These are phyloP conservation scores for Schizopygopsis malacanthus DNA, from an alignment of 2,797 vertebrate species.

Conservation along the genomic window DNA sequence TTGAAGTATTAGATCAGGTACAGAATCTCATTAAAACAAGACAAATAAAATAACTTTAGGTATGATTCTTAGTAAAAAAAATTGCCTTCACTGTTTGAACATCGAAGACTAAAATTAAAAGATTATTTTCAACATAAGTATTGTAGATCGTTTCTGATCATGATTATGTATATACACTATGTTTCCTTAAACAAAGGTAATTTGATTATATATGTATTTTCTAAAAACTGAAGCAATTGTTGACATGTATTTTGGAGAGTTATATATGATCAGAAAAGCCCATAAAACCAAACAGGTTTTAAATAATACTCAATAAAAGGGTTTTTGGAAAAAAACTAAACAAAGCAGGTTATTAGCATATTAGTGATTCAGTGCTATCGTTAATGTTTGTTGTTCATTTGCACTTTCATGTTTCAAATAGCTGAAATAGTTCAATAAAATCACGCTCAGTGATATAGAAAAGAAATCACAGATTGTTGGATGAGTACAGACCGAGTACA, in stretches of 20 bases:
- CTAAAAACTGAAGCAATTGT: not conserved
- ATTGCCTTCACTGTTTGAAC: not conserved
- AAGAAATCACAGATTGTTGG: not conserved
- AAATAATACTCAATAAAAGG: not conserved
- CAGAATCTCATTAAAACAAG: not conserved
- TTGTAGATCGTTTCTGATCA: not conserved
- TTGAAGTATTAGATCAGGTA: not conserved
- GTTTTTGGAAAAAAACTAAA: not conserved
- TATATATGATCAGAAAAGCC: not conserved
- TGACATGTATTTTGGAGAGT: not conserved
- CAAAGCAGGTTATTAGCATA: not conserved
- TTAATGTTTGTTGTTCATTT: not conserved
- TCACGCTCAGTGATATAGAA: not conserved
- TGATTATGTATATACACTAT: not conserved
- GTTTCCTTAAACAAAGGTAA: not conserved
- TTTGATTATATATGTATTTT: conserved; percentile 24
- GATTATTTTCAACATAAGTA: not conserved
- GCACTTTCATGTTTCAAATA: not conserved
- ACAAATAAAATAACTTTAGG: not conserved
- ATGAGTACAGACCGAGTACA: not conserved
- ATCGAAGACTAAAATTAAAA: not conserved
- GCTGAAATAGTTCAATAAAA: not conserved
- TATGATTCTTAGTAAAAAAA: not conserved
- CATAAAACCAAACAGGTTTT: not conserved
- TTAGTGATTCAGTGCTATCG: not conserved